Evolutionary conservation across 2,888 invertebrate genomes (phyloP).

Genomic region (Cactoblastis cactorum): DNA sequence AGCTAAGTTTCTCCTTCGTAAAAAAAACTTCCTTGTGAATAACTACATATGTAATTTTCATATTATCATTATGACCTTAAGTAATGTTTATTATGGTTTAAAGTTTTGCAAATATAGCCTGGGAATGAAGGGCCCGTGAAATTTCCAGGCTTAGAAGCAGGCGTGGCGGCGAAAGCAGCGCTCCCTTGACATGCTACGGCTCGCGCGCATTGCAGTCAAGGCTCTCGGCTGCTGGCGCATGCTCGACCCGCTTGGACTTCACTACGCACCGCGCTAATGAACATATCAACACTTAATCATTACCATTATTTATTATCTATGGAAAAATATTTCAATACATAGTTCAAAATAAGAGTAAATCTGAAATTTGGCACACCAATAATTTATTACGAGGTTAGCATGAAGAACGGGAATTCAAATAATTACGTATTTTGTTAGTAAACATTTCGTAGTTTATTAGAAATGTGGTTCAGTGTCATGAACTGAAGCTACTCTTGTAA

Average conservation of each 20-base stretch:
- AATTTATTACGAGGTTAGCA: too few species aligned
- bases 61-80: neutral
- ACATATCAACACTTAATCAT: constrained; percentile 33
- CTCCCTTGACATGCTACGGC: constrained; percentile 78
- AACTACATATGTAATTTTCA: neutral
- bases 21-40: constrained; percentile 15
- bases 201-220: constrained; percentile 78
- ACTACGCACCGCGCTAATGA: constrained; percentile 41
- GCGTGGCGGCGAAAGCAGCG: constrained; percentile 76
- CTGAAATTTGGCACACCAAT: too few species aligned
- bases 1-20: constrained; percentile 44
- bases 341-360: too few species aligned
- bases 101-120: neutral
- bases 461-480: too few species aligned
- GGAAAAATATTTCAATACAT: too few species aligned
- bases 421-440: too few species aligned
- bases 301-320: too few species aligned
- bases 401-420: too few species aligned
- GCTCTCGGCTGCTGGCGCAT: constrained; percentile 50
- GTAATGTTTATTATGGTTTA: neutral
- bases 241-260: constrained; percentile 39
- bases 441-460: too few species aligned
- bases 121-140: neutral
- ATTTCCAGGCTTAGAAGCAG: constrained; percentile 49
- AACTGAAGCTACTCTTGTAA: too few species aligned